A percentile compares a stretch with the other conserved stretches of the same genome.
These are phyloP conservation scores for Adoxophyes honmai DNA, from an alignment of 1,140 invertebrate genomes.

Conservation along the genomic window DNA sequence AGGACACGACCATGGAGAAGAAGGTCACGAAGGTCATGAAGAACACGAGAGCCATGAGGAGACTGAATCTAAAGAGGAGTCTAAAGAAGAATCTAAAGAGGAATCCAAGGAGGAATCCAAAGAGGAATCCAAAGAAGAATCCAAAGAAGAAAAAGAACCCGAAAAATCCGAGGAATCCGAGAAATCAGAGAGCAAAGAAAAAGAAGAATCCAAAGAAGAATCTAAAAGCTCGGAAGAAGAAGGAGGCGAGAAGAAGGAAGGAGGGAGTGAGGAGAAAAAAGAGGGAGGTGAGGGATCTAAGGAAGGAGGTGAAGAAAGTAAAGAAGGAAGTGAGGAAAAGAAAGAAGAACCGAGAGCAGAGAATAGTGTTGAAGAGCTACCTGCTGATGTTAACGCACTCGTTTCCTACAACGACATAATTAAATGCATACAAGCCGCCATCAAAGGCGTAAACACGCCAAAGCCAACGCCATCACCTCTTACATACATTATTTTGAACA, in stretches of 20 bases:
- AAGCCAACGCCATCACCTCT: constrained; percentile 24
- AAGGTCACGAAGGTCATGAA: neutral
- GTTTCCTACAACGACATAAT: constrained; percentile 53
- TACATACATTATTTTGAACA: constrained; percentile 40
- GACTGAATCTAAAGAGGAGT: constrained; percentile 12
- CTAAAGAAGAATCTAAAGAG: constrained; percentile 8
- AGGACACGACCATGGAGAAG: neutral
- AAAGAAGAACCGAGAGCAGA: constrained; percentile 6
- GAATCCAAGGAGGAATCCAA: constrained; percentile 5
- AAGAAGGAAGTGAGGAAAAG: constrained; percentile 18
- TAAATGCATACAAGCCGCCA: constrained; percentile 45
- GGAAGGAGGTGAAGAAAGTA: constrained; percentile 18
- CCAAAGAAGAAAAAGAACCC: constrained; percentile 15
- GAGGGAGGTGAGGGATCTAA: constrained; percentile 18
- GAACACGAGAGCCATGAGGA: neutral
- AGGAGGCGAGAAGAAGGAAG: neutral
- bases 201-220: constrained; percentile 19
- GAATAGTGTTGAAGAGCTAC: neutral
- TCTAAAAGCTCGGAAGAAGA: constrained; percentile 9
- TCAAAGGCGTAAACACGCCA: constrained; percentile 16
- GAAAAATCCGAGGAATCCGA: neutral
- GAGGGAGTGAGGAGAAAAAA: constrained; percentile 13
- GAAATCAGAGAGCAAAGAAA: neutral
- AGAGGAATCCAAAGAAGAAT: constrained; percentile 22
- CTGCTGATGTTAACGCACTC: constrained; percentile 22